Base-by-base conservation (phyloP, 2,888 invertebrate species). In the Cantharis rufa region DNA sequence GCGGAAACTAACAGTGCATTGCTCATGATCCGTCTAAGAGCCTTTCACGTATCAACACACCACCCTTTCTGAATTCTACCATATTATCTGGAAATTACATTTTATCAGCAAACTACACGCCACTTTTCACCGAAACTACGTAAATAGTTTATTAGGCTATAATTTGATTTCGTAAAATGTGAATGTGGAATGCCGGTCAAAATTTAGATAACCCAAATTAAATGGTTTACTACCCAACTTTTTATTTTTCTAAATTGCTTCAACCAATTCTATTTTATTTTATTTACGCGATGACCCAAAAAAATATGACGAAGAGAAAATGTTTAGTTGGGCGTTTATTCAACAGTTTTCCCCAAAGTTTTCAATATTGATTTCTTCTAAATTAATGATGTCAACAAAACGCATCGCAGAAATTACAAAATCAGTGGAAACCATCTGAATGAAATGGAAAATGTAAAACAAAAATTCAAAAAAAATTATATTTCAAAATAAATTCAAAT, bases 11-110 rank as follows among this genome's bases (percentile, higher is more conserved):
- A 62, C 68, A 80, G 76, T 75, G 69, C 82, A 72, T 73, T 75
- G 79, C 78, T 81, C 82, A 82, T 82, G 77, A 79, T 80, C 78
- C 75, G 72, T 63, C 70, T 10, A 73, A 70, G 74, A 21, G 72
- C 64, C 69, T 16, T 69, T 74, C 64, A 63, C 61, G 68, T 70
- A 70, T 73, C 66, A 66, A 64, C 78, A 62, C 68, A 21, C 71
- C 78, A 48, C 75, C 72, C 15, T 68, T 71, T 71, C 13, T 69
- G 66, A 27, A 62, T 71, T 64, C 71, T 78, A 78, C 71, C 78
- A 78, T 78, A 78, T 78, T 78, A 78, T 69, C 76, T 78, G 64
- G 32, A 66, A 78, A 78, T 72, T 66, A 74, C 63, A 28, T 48
- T 70, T 74, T 69, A 74, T 74, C 69, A 74, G 24, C 69, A 13